These are phyloP conservation scores for Grantiella picta DNA, from an alignment of 2,113 vertebrate species.

Conservation along the genomic window DNA sequence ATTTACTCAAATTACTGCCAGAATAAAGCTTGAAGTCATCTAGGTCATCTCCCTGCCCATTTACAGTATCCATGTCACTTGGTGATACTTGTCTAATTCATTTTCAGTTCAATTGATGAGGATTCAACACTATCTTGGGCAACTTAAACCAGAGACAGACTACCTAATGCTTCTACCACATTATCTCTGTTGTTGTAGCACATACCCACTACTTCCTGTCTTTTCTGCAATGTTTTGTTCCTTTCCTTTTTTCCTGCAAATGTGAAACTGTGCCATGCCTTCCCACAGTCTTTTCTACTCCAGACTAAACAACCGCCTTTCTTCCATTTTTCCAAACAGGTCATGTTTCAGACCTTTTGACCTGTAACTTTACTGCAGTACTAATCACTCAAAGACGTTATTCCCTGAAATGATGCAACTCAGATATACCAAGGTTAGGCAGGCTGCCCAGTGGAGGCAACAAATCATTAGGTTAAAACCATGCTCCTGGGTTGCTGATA, in stretches of 20 bases:
- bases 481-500: not conserved
- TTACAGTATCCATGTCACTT: not conserved
- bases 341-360: slow-evolving; percentile 20
- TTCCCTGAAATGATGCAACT: slow-evolving; percentile 4
- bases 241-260: not conserved
- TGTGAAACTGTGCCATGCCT: not conserved
- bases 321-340: not conserved
- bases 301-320: not conserved
- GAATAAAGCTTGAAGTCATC: not conserved
- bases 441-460: not conserved
- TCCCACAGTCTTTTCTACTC: not conserved
- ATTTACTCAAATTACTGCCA: not conserved
- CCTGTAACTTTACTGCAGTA: not conserved
- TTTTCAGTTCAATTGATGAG: not conserved
- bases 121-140: not conserved
- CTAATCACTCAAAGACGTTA: not conserved
- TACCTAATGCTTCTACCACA: not conserved
- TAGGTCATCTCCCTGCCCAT: not conserved
- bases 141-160: not conserved
- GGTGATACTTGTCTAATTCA: not conserved
- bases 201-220: not conserved
- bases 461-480: not conserved
- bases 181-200: not conserved
- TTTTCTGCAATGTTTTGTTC: not conserved
- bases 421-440: not conserved